Conservation (phyloP, 2,113 vertebrate genomes). For the Centropus bengalensis region DNA sequence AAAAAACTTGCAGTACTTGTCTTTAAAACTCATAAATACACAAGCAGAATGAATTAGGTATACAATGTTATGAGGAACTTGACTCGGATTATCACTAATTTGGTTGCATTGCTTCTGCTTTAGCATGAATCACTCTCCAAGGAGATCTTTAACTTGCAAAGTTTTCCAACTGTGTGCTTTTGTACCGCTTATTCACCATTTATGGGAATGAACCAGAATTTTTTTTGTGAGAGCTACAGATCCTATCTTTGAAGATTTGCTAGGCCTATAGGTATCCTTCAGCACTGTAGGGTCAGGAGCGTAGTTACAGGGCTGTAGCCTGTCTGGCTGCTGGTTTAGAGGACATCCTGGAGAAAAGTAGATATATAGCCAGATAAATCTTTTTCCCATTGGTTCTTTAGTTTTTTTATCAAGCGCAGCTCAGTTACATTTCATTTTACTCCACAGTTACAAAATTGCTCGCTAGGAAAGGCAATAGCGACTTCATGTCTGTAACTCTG, state of each 20-base stretch:
- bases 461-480: not conserved
- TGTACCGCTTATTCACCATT: not conserved
- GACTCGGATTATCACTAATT: not conserved
- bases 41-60: not conserved
- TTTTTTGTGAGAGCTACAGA: not conserved
- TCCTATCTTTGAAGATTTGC: not conserved
- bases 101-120: not conserved
- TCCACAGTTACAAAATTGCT: not conserved
- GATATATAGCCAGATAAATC: not conserved
- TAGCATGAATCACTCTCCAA: not conserved
- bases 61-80: not conserved
- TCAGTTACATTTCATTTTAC: not conserved
- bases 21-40: not conserved
- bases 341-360: not conserved
- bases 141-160: not conserved
- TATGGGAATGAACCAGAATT: not conserved
- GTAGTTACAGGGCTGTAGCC: not conserved
- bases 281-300: not conserved
- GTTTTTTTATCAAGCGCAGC: not conserved
- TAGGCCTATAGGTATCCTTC: not conserved
- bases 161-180: not conserved
- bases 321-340: not conserved
- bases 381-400: not conserved
- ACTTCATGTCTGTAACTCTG: not conserved
- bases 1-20: not conserved